Evolutionary conservation across 1,140 invertebrate species (phyloP).

Genomic region (Calliopsis andreniformis): DNA sequence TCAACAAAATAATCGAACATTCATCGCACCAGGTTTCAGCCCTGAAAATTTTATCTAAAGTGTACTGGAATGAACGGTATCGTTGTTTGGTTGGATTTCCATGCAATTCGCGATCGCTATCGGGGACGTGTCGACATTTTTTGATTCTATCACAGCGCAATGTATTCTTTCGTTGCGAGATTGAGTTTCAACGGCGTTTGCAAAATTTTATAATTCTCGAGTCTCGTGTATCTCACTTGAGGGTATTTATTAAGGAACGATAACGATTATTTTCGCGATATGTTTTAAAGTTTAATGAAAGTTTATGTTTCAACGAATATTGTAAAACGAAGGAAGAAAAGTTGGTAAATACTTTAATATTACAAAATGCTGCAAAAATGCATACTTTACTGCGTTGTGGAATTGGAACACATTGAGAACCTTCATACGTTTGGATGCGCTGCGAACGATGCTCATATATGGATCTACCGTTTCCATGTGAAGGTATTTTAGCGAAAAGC

Average conservation of each 20-base stretch:
- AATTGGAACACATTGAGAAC: too few species aligned
- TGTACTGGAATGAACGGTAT: not conserved
- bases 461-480: too few species aligned
- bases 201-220: not conserved
- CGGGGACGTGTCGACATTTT: not conserved
- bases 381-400: too few species aligned
- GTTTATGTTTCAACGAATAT: not conserved
- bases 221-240: constrained; percentile 2
- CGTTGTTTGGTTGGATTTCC: not conserved
- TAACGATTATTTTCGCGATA: constrained; percentile 1
- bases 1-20: too few species aligned
- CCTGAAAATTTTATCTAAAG: too few species aligned
- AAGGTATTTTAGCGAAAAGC: too few species aligned
- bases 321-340: too few species aligned
- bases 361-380: too few species aligned
- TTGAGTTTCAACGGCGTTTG: not conserved
- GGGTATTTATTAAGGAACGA: not conserved
- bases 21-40: too few species aligned
- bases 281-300: not conserved
- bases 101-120: not conserved
- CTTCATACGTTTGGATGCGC: too few species aligned
- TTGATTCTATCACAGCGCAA: not conserved
- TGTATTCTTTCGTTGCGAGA: not conserved
- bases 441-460: too few species aligned
- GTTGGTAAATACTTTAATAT: too few species aligned